Base-by-base conservation (phyloP, 2,797 vertebrate species). In the Dromococcyx pavoninus region DNA sequence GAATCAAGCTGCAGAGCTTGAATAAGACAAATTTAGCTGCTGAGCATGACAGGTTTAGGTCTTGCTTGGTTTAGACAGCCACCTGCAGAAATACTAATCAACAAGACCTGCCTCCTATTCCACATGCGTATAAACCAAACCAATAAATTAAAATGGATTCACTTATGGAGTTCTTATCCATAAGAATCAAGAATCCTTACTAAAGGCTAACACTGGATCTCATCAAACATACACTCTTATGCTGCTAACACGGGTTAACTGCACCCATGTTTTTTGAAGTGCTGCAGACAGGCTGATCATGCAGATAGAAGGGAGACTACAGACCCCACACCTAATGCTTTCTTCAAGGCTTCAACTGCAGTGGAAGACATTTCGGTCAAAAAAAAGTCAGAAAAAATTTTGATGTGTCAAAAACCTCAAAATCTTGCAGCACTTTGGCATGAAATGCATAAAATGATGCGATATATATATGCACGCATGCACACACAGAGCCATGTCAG, bases 111-210 rank as follows among this genome's bases (percentile, higher is more conserved):
- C 66, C 78, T 93, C 71, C 72, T 70, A 70, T 57, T 80, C 73
- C 53, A 81, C 35, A 19, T 12, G 3, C 51, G 12, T 33, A 70
- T 18, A 50, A 94, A 81, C 37, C 87, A 41, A 89, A 87, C 30
- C 86, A 33, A 64, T 67, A 86, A 56, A 89, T 85, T 91, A 93
- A 93, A 72, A 95, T 78, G 89, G 92, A 96, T 88, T 76, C 94
- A 70, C 32, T 6, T 16, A 58, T 51, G n/a, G n/a, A 12, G 61
- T 30, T 87, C 25, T 69, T 28, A 37, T 35, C 79, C 7, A 0
- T 4, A 56, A 13, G 78, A 48, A 87, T 35, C 53, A 75, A 65
- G 33, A 83, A 67, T 24, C 57, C 62, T 62, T 65, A 73, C 43
- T 4, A 88, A 89, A 79, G 8, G 10, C 37, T 32, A 75, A 51